Evolutionary conservation across 1,140 invertebrate species (phyloP), one percentile per base, ranked within the genome.

Genomic region (Heterodera carotae): DNA sequence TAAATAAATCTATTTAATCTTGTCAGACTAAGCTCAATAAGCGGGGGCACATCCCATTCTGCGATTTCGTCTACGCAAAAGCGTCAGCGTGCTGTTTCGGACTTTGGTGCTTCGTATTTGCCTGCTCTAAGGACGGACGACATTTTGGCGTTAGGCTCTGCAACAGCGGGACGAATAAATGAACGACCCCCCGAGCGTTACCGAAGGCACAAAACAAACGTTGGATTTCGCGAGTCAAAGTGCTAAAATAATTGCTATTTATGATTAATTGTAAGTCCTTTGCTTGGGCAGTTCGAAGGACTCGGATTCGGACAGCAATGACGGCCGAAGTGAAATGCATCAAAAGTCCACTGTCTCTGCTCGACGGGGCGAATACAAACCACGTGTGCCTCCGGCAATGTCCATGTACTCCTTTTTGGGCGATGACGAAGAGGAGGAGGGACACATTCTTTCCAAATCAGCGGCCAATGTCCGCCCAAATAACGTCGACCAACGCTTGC

Each of bases 61-160:
- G 12, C 36, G 62, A 84, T 89, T 10, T 80, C 81, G 39, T 77
- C 48, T 15, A 1, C 82, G 6, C 60, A 83, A 59, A 76, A 72
- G 68, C 27, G 85, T 53, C 83, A 82, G 69, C 66, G 85, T 53
- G 85, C 85, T 12, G 85, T 87, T 43, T 82, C 79, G 67, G 85
- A 86, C 66, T 86, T 86, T 74, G 85, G 85, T 36, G 85, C 85
- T 33, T 78, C 83, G 67, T 76, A 77, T 56, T 67, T 86, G n/a
- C 85, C 85, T 8, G 77, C 77, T 8, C 74, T 86, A 29, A 84
- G 83, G 53, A 81, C 77, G 31, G 85, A 86, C 36, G 82, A 86
- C 69, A 43, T 86, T 29, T 72, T 86, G 22, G 80, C 79, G 27
- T 75, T 75, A 29, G 70, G 70, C 33, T 18, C 27, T 22, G 33